These are phyloP conservation scores for Fragum sueziense DNA, from an alignment of 2,888 invertebrate genomes.

Conservation along the genomic window DNA sequence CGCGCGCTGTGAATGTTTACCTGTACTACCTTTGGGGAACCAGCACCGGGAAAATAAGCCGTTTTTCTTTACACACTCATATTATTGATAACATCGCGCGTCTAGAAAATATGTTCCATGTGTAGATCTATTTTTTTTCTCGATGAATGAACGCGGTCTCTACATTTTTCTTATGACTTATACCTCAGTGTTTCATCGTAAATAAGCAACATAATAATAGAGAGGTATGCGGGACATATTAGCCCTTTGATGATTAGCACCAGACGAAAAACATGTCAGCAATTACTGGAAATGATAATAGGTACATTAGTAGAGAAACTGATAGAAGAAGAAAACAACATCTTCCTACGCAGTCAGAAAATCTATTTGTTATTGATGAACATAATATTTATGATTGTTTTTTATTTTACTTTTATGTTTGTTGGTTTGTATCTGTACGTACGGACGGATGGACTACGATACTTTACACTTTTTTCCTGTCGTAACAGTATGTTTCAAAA, in stretches of 20 bases:
- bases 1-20: conserved; percentile 33
- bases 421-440: conserved; percentile 1
- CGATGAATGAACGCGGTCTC: conserved; percentile 18
- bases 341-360: not conserved
- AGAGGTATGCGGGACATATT: conserved; percentile 12
- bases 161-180: conserved; percentile 1
- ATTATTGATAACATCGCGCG: conserved; percentile 42
- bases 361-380: conserved; percentile 18
- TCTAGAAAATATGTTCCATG: conserved; percentile 44
- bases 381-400: conserved; percentile 19
- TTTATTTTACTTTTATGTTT: conserved; percentile 9
- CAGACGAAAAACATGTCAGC: conserved; percentile 13
- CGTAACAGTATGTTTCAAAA: conserved; percentile 51
- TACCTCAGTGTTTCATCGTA: not conserved
- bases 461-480: conserved; percentile 37
- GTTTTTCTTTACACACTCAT: conserved; percentile 26
- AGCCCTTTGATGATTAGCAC: not conserved
- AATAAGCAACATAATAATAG: too few relatives aligned
- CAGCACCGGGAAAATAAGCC: conserved; percentile 28
- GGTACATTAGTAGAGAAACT: not conserved
- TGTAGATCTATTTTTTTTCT: conserved; percentile 43
- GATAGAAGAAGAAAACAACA: conserved; percentile 7
- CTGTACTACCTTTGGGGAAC: conserved; percentile 21
- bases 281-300: conserved; percentile 15
- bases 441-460: not conserved